Evolutionary conservation across 2,797 vertebrate genomes (phyloP), one percentile per base, ranked within the genome.

Genomic region (Esox masquinongy): DNA sequence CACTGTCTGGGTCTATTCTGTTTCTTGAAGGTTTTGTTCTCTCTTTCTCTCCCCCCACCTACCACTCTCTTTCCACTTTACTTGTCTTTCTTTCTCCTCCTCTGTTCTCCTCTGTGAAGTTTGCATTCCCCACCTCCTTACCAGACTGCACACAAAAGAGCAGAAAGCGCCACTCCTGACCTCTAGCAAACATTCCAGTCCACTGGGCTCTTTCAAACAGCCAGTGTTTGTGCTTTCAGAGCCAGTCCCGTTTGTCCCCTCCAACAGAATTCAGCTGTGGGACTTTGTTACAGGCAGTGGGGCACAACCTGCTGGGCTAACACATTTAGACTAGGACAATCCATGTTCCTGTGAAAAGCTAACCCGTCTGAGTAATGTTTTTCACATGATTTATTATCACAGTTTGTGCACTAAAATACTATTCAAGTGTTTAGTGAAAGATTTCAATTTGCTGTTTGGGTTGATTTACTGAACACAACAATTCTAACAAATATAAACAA

Each of bases 51-150:
- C 76, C 84, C 81, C 77, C 77, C 80, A 63, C 63, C 56, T 61
- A 11, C 4, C 22, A 22, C 56, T 12, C 11, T 49, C 68, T 76
- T 81, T 83, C 80, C 56, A 66, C 73, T 83, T 74, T 68, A 47
- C 89, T 80, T 77, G 43, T 43, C 43, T 43, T 43, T 43, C 43
- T 91, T 87, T 87, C 82, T 76, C 79, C 39, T 72, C 78, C 70
- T 79, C 78, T 84, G 83, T 86, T 91, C 89, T 92, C 56, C 56
- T 61, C 56, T 87, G 79, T 85, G 81, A 90, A 90, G 91, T 93
- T 93, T 93, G 89, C 93, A 95, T 95, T 95, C 93, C 93, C 90
- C 93, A 94, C 91, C 92, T 93, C 91, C 88, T 91, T 90, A 90
- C 86, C 83, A 93, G 91, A 93, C 88, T 78, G 82, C 85, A 91